phyloP scores from a whole-genome alignment of 2,113 vertebrate genomes.

The Hoplias malabaricus region DNA sequence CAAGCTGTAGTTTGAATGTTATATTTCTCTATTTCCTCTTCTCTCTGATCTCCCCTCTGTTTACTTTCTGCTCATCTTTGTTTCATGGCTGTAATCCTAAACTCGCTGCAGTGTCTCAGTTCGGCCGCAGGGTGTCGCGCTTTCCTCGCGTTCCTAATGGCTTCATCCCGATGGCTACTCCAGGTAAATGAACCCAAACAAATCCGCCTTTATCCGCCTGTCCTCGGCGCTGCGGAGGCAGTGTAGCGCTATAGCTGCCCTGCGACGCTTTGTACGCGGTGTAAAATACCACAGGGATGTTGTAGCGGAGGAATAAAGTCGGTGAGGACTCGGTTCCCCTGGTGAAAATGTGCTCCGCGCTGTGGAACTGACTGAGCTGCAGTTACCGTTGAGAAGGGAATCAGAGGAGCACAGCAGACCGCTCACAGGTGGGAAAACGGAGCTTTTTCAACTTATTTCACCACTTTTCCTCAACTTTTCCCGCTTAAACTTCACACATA shows the following conservation, averaged over 20 bases:
- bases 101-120: neutral
- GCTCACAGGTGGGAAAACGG: neutral
- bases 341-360: too few relatives aligned
- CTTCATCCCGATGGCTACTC: neutral
- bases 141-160: neutral
- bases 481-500: too few relatives aligned
- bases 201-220: neutral
- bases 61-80: neutral
- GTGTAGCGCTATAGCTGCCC: neutral
- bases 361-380: neutral
- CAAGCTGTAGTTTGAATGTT: too few relatives aligned
- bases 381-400: neutral
- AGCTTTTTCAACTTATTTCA: neutral
- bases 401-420: neutral
- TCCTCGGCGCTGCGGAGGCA: neutral
- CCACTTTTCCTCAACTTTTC: neutral
- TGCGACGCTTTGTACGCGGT: neutral
- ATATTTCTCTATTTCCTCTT: too few relatives aligned
- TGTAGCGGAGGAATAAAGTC: too few relatives aligned
- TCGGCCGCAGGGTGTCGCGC: neutral
- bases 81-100: neutral
- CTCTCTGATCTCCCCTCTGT: neutral
- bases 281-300: too few relatives aligned
- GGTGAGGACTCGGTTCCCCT: too few relatives aligned
- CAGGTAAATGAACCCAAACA: neutral